phyloP scores from a whole-genome alignment of 1,140 invertebrate genomes.

The Mesaphorura yosii region DNA sequence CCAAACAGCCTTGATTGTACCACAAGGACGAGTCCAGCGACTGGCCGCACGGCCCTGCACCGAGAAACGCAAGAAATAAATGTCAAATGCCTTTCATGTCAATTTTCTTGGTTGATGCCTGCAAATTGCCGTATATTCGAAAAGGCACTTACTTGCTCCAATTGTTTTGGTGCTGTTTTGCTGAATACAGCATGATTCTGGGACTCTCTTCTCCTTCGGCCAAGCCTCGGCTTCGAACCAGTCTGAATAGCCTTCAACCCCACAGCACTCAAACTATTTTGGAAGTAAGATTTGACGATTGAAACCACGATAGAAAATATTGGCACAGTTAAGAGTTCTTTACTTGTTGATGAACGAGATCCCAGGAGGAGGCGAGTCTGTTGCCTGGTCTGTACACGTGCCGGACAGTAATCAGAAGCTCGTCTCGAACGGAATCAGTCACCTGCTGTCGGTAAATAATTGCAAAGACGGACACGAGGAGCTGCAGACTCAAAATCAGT shows the following conservation, averaged over 20 bases:
- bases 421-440: conserved; percentile 48
- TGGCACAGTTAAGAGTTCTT: too few species aligned
- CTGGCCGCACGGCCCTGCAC: conserved; percentile 28
- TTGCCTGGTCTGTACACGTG: conserved; percentile 39
- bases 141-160: neutral
- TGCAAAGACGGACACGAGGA: conserved; percentile 59
- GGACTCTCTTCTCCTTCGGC: conserved; percentile 58
- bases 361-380: conserved; percentile 52
- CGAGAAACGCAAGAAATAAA: neutral
- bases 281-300: neutral
- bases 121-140: neutral
- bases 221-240: conserved; percentile 72
- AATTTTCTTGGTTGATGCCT: neutral
- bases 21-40: conserved; percentile 20
- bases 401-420: conserved; percentile 41
- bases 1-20: conserved; percentile 33
- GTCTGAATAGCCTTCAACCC: conserved; percentile 66
- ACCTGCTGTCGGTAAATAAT: conserved; percentile 63
- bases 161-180: neutral
- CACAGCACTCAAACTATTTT: conserved; percentile 66
- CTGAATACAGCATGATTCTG: conserved; percentile 62
- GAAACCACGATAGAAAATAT: conserved; percentile 1
- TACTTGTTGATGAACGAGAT: conserved; percentile 58
- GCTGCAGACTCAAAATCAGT: conserved; percentile 63
- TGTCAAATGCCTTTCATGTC: neutral